Base-by-base conservation (phyloP, 2,113 vertebrate species). In the Chitala chitala region DNA sequence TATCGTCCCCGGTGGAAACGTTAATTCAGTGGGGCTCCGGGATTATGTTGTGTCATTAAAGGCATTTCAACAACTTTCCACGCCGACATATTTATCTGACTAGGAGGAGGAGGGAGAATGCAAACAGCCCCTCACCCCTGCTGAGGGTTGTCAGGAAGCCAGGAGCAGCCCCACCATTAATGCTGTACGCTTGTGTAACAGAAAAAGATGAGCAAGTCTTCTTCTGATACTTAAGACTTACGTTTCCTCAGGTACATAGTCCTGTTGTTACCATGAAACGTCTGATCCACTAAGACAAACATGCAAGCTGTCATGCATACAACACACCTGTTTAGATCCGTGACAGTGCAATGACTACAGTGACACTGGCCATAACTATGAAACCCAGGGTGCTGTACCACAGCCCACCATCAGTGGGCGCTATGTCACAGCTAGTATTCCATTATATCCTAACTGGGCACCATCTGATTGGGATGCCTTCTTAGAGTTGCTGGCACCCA, bases 1-100 rank as follows among this genome's bases (percentile, higher is more conserved):
- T 90, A 91, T 88, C 80, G 81, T 86, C 81, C 88, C 90, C 89
- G 83, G 86, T 88, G 87, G 91, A 90, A 91, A 89, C 85, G 89
- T 91, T 88, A 89, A 91, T 90, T 88, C 73, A 58, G 87, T 78
- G 75, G 77, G 82, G 73, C 78, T 82, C 86, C 88, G 87, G 87
- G 89, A 89, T 88, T 74, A 82, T 89, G 88, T 87, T 84, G 86
- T 86, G 83, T 83, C 88, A 88, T 89, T 87, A 91, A 89, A 88
- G 86, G 82, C 74, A 84, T 88, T 91, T 93, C 87, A 87, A 90
- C 86, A 83, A 86, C 84, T 87, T 85, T 89, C 89, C 87, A 78
- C 74, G 79, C 73, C 90, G 80, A 90, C 88, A 88, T 85, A 90
- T 85, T 86, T 86, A 63, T 85, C 81, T 87, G 83, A 79, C 84